These are phyloP conservation scores for Bovichtus variegatus DNA, from an alignment of 2,797 vertebrate genomes.

Conservation along the genomic window DNA sequence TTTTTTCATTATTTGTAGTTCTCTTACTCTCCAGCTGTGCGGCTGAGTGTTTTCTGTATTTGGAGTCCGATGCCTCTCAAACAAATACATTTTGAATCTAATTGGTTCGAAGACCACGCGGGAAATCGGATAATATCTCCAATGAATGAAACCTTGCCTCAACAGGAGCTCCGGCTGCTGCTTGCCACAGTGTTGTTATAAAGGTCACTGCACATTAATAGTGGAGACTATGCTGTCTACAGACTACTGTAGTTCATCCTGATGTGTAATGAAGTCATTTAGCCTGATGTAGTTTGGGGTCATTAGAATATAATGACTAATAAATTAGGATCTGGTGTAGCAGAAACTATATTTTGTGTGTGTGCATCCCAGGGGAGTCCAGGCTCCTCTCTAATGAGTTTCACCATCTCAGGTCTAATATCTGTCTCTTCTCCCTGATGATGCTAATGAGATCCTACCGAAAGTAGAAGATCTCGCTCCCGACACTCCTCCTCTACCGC, in stretches of 20 bases:
- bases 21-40: slow-evolving; percentile 62
- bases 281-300: slow-evolving; percentile 48
- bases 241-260: slow-evolving; percentile 43
- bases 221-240: slow-evolving; percentile 23
- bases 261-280: slow-evolving; percentile 68
- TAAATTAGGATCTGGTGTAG: slow-evolving; percentile 60
- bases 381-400: slow-evolving; percentile 71
- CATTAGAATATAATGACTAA: slow-evolving; percentile 76
- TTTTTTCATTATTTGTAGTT: slow-evolving; percentile 62
- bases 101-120: slow-evolving; percentile 34
- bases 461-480: slow-evolving; percentile 38
- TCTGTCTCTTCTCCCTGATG: slow-evolving; percentile 52
- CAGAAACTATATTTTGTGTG: slow-evolving; percentile 39
- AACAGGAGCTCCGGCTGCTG: slow-evolving; percentile 53
- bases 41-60: slow-evolving; percentile 5
- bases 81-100: slow-evolving; percentile 45
- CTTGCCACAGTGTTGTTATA: slow-evolving; percentile 19
- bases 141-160: slow-evolving; percentile 46
- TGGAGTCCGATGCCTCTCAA: slow-evolving; percentile 22
- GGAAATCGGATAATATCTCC: slow-evolving; percentile 45
- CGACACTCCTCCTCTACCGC: not conserved
- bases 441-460: slow-evolving; percentile 68
- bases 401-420: slow-evolving; percentile 65
- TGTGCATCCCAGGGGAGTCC: slow-evolving; percentile 40
- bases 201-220: slow-evolving; percentile 55